Conservation (phyloP, 2,797 vertebrate genomes). For the Sebastes matsubarae region DNA sequence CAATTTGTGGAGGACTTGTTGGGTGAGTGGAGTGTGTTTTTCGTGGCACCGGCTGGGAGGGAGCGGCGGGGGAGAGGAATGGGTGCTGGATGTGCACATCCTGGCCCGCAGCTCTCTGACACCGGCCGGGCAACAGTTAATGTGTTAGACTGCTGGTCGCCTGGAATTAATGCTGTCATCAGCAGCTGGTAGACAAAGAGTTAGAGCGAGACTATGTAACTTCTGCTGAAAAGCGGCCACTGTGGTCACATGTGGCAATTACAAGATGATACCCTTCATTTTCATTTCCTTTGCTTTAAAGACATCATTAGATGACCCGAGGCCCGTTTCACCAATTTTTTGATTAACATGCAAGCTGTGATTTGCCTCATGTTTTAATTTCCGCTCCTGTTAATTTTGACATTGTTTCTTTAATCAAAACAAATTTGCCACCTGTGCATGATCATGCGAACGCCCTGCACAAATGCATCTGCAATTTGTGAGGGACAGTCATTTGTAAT, state of each 20-base stretch:
- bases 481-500: neutral
- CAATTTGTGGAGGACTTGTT: slow-evolving; percentile 93
- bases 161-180: slow-evolving; percentile 90
- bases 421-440: neutral
- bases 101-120: slow-evolving; percentile 87
- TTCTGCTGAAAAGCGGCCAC: slow-evolving; percentile 21
- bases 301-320: neutral
- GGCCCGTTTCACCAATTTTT: neutral
- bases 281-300: neutral
- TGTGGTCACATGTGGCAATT: neutral
- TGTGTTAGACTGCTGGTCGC: slow-evolving; percentile 84
- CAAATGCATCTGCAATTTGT: neutral
- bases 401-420: neutral
- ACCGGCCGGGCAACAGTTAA: slow-evolving; percentile 84
- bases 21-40: slow-evolving; percentile 81
- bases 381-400: neutral
- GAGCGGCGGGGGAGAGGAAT: neutral
- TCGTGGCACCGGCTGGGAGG: slow-evolving; percentile 22
- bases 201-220: slow-evolving; percentile 10
- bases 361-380: neutral
- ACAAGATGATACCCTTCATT: neutral
- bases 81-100: slow-evolving; percentile 55
- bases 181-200: slow-evolving; percentile 87
- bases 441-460: neutral
- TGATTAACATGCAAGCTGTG: neutral